Percentiles rank a stretch among this genome's conserved stretches.
Conservation (phyloP, 2,113 vertebrate species). For the Pterophyllum scalare region DNA sequence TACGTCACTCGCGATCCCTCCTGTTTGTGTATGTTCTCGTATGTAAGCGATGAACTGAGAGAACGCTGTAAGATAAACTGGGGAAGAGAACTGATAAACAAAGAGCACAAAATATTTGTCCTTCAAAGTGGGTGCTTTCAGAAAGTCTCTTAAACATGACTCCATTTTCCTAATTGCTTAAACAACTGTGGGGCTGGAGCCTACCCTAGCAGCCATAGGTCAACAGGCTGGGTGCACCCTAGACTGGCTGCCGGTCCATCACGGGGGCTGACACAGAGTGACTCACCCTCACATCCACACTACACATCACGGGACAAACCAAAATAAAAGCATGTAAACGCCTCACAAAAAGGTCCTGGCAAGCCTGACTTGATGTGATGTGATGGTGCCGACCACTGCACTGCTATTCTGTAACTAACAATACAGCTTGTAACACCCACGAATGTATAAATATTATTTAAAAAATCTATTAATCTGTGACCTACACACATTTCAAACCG, state of each 20-base stretch:
- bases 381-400: neutral
- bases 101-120: neutral
- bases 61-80: constrained; percentile 3
- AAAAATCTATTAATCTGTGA: neutral
- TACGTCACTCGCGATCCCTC: constrained; percentile 12
- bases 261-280: neutral
- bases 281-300: neutral
- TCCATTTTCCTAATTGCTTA: neutral
- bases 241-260: neutral
- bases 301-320: neutral
- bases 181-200: constrained; percentile 3
- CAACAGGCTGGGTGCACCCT: neutral
- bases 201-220: neutral
- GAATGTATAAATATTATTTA: neutral
- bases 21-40: neutral
- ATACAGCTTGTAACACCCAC: neutral
- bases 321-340: neutral
- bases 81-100: neutral
- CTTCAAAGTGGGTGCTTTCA: neutral
- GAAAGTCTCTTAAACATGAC: constrained; percentile 6
- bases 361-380: neutral
- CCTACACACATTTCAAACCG: neutral
- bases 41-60: neutral
- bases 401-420: neutral
- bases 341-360: neutral